Evolutionary conservation across 2,888 invertebrate genomes (phyloP).

Genomic region (Volucella inflata): DNA sequence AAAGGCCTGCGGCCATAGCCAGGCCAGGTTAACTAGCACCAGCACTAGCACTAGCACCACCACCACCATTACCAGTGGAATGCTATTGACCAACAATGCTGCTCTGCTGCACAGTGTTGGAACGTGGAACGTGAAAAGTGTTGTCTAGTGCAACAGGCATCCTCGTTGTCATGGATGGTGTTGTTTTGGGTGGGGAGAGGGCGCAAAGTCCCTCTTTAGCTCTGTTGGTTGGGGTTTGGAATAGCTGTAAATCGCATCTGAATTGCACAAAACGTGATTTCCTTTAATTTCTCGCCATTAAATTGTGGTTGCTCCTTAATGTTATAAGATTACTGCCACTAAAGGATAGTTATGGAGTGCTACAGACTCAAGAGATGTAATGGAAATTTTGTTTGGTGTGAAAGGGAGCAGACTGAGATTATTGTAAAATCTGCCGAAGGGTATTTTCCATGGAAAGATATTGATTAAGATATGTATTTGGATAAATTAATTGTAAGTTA

Average conservation of each 20-base stretch:
- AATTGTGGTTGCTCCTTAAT: slow-evolving; percentile 29
- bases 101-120: background rate
- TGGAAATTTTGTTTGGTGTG: too few relatives aligned
- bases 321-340: slow-evolving; percentile 35
- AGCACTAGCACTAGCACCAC: background rate
- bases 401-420: too few relatives aligned
- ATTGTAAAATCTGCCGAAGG: too few relatives aligned
- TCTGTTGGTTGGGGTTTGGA: background rate
- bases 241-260: slow-evolving; percentile 46
- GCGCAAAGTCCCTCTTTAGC: background rate
- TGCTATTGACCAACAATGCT: slow-evolving; percentile 21
- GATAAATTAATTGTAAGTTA: too few relatives aligned
- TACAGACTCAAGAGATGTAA: too few relatives aligned
- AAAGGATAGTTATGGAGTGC: slow-evolving; percentile 25
- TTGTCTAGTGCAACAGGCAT: slow-evolving; percentile 48
- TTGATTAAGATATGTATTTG: too few relatives aligned
- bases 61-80: slow-evolving; percentile 1
- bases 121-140: background rate
- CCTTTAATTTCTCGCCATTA: slow-evolving; percentile 62
- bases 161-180: slow-evolving; percentile 1
- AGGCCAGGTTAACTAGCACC: slow-evolving; percentile 49
- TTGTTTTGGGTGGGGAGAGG: background rate
- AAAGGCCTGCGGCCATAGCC: slow-evolving; percentile 35
- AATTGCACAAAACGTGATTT: slow-evolving; percentile 60
- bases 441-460: too few relatives aligned